Evolutionary conservation across 2,888 invertebrate species (phyloP).

Genomic region (Litoditis marina): DNA sequence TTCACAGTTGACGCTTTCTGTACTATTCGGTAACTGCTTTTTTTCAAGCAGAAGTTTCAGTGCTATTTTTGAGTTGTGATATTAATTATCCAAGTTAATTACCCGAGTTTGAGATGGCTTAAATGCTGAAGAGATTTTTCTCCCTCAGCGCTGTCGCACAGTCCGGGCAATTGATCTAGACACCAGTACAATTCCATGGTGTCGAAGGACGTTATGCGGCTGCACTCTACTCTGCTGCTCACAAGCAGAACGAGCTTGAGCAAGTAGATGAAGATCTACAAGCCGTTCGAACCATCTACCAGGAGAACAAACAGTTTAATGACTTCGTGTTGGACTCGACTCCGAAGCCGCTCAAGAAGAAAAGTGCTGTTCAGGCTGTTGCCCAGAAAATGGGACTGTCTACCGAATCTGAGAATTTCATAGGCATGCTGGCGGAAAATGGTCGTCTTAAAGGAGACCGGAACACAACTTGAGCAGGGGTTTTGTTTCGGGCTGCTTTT

Average conservation of each 20-base stretch:
- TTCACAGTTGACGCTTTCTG: too few species aligned
- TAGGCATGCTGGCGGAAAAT: slow-evolving; percentile 78
- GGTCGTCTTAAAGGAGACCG: too few species aligned
- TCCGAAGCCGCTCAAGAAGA: slow-evolving; percentile 77
- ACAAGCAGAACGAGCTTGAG: slow-evolving; percentile 82
- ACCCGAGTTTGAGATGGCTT: too few species aligned
- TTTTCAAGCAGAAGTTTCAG: too few species aligned
- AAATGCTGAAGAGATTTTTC: slow-evolving; percentile 44
- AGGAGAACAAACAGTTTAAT: slow-evolving; percentile 65
- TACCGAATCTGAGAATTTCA: slow-evolving; percentile 66
- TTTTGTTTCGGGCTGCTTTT: too few species aligned
- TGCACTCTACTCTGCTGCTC: slow-evolving; percentile 90
- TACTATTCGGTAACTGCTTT: too few species aligned
- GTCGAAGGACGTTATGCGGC: slow-evolving; percentile 93
- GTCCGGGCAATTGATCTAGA: slow-evolving; percentile 47
- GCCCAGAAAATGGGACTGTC: slow-evolving; percentile 67
- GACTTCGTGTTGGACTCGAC: slow-evolving; percentile 84
- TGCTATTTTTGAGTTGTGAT: too few species aligned
- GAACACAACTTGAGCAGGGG: too few species aligned
- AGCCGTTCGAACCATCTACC: slow-evolving; percentile 70
- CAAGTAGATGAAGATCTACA: slow-evolving; percentile 84
- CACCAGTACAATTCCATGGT: slow-evolving; percentile 77
- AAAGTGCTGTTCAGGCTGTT: slow-evolving; percentile 73
- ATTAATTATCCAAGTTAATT: too few species aligned
- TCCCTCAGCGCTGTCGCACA: slow-evolving; percentile 43